phyloP scores from a whole-genome alignment of 2,888 invertebrate genomes.

The Aphrophora alni region DNA sequence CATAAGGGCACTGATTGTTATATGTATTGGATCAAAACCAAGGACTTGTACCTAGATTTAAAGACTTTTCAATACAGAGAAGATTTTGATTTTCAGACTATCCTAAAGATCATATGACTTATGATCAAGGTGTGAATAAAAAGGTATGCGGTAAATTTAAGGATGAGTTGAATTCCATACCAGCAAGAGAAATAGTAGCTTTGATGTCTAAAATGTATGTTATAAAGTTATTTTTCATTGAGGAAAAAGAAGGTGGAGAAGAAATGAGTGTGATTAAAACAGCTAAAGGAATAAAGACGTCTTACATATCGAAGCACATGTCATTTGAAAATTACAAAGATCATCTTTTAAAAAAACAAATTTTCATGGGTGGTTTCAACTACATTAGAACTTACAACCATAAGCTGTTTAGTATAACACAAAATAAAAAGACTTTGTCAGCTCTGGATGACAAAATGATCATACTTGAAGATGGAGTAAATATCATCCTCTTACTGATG shows the following conservation, averaged over 20 bases:
- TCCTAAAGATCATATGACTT: slow-evolving; percentile 16
- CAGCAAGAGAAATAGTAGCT: slow-evolving; percentile 14
- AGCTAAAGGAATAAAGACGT: slow-evolving; percentile 15
- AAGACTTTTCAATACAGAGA: slow-evolving; percentile 10
- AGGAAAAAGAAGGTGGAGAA: no score
- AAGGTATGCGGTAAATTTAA: slow-evolving; percentile 36
- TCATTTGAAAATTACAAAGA: slow-evolving; percentile 16
- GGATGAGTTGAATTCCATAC: slow-evolving; percentile 34
- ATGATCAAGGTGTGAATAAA: slow-evolving; percentile 25
- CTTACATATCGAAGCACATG: slow-evolving; percentile 2
- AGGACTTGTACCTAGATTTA: slow-evolving; percentile 34
- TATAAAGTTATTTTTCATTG: neutral
- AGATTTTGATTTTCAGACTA: slow-evolving; percentile 34
- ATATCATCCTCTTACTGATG: no score
- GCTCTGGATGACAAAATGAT: slow-evolving; percentile 2
- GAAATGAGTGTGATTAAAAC: neutral
- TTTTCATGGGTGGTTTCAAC: neutral
- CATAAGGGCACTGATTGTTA: slow-evolving; percentile 27
- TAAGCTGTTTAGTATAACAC: neutral
- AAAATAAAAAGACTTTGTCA: slow-evolving; percentile 11
- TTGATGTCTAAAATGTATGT: slow-evolving; percentile 16
- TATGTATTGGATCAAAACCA: slow-evolving; percentile 28
- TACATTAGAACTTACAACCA: slow-evolving; percentile 18
- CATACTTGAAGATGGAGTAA: no score
- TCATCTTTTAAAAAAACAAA: neutral